Evolutionary conservation across 2,797 vertebrate genomes (phyloP), one percentile per base, ranked within the genome.

Genomic region (Anas georgica): DNA sequence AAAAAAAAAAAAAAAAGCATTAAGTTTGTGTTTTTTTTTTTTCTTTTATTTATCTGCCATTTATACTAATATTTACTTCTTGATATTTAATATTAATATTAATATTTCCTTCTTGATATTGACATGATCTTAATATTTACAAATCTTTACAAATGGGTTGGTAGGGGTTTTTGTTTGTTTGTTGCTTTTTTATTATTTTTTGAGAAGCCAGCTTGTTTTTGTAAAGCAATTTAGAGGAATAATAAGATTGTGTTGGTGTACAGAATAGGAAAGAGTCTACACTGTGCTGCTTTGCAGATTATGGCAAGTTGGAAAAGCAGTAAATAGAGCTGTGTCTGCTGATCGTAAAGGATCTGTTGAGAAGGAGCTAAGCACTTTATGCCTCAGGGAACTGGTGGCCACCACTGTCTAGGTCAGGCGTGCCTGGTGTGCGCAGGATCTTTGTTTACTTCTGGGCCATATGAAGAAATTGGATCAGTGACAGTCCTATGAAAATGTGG

Each of bases 371-470:
- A 31, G n/a, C 48, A 12, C 74, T 54, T 43, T 35, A 17, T 12
- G 45, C 60, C 18, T 0, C 1, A 4, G n/a, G 50, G 50, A 33
- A 22, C 0, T 26, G 56, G 29, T 9, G 33, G 43, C 3, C 3
- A 0, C 60, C 3, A 0, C 60, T 26, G 11, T 64, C 10, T 10
- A 3, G 23, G 20, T 52, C 13, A 1, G 29, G 17, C 12, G 1
- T 59, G 52, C 62, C 21, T n/a, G 70, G 58, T 9, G 22, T 45
- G 11, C 3, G 1, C 46, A 21, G 33, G 8, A 17, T 25, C 63
- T 48, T 48, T 76, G 39, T 59, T 66, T 68, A 35, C 4, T 1
- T 63, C 28, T n/a, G 6, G 10, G 28, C 31, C 3, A 1, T 2
- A 18, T 2, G 1, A 45, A 76, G 75, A 59, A 72, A 50, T 23